Percentiles rank a stretch among this genome's conserved stretches.
phyloP scores from a whole-genome alignment of 2,888 invertebrate species.

The Oeneis ivallda region DNA sequence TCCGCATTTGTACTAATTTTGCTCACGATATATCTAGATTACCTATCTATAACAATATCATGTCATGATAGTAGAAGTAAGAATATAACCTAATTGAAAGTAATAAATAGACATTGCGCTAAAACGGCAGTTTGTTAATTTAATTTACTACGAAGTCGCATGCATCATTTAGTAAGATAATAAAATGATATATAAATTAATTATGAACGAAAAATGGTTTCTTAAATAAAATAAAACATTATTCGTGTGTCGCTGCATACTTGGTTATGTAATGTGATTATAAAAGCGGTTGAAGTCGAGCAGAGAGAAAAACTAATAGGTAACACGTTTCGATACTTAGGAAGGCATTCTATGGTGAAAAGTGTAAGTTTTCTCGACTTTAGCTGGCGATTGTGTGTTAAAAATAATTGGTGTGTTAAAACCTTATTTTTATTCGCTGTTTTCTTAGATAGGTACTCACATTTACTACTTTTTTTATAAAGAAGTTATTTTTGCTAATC shows the following conservation, averaged over 20 bases:
- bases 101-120: too few species aligned
- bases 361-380: constrained; percentile 26
- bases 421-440: background rate
- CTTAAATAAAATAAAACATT: background rate
- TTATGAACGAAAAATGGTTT: too few species aligned
- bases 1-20: background rate
- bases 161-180: too few species aligned
- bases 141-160: too few species aligned
- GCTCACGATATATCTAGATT: background rate
- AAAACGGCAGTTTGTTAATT: too few species aligned
- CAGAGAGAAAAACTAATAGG: constrained; percentile 12
- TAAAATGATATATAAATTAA: too few species aligned
- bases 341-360: constrained; percentile 28
- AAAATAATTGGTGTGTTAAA: background rate
- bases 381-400: constrained; percentile 9
- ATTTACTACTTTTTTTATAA: background rate
- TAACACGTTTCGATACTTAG: constrained; percentile 8
- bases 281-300: constrained; percentile 8
- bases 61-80: too few species aligned
- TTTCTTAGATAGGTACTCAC: background rate
- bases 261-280: background rate
- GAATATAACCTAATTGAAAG: too few species aligned
- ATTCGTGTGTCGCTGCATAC: background rate
- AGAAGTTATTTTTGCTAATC: too few species aligned
- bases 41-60: background rate